Conservation (phyloP, 2,113 vertebrate species). For the Eolophus roseicapilla region DNA sequence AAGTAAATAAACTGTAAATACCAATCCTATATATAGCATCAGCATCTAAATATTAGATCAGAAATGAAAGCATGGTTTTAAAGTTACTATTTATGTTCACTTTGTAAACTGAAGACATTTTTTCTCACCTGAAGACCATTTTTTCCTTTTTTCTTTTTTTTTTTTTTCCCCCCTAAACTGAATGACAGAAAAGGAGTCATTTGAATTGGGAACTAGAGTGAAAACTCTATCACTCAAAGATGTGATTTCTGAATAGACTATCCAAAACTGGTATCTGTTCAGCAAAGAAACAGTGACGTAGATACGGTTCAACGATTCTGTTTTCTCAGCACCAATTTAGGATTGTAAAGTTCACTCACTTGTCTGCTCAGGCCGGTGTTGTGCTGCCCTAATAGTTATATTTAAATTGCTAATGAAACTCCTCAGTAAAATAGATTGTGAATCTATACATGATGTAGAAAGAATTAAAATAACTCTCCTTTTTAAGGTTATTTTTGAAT, state of each 20-base stretch:
- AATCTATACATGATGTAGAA: neutral
- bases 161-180: neutral
- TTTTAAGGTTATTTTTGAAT: neutral
- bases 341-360: neutral
- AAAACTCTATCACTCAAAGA: neutral
- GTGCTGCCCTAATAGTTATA: neutral
- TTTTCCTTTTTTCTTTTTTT: neutral
- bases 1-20: constrained; percentile 48
- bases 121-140: neutral
- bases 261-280: neutral
- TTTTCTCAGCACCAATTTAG: neutral
- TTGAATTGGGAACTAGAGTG: neutral
- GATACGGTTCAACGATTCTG: neutral
- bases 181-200: neutral
- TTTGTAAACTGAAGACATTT: neutral
- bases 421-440: neutral
- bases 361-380: neutral
- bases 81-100: neutral
- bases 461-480: neutral
- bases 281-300: neutral
- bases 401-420: neutral
- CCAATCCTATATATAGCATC: neutral
- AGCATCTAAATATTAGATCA: neutral
- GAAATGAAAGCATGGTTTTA: neutral
- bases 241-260: neutral